Base-by-base conservation (phyloP, 2,113 vertebrate genomes). In the Sardina pilchardus region DNA sequence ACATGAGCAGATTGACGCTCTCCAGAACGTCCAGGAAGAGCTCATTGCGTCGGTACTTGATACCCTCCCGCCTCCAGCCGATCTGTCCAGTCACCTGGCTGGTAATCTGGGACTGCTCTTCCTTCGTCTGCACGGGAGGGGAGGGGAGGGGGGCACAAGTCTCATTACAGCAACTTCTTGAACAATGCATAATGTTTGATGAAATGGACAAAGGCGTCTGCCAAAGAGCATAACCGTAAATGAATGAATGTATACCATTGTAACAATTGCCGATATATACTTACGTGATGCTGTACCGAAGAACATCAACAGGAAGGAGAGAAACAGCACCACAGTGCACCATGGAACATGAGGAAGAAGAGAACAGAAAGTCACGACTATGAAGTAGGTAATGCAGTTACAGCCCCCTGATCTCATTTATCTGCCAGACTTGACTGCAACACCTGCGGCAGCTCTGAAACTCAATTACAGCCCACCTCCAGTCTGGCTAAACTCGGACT, bases 11-110 rank as follows among this genome's bases (percentile, higher is more conserved):
- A 92, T 99, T 99, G 86, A 99, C 98, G 0, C 98, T 99, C 94
- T 99, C 98, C 90, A 99, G 94, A 16, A 99, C 98, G 50, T 99
- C 98, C 91, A 99, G 94, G 91, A 99, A 99, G 80, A 99, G 97
- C 87, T 99, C 98, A 10, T 99, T 99, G 86, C 98, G 97, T 83
- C 98, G 98, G 88, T 99, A 99, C 86, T 99, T 99, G 95, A 99
- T 99, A 89, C 98, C 98, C 91, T 99, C 98, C 0, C 98, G 97
- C 83, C 98, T 95, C 98, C 98, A 99, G 89, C 98, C 98, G 26
- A 99, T 99, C 95, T 99, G 98, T n/a, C 98, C 98, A 0, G 98
- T 99, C 93, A 99, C 98, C 94, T 99, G 98, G 94, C 98, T 99
- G 86, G 98, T 99, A 95, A 99, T 99, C 95, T 99, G 98, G 87